Evolutionary conservation across 2,113 vertebrate species (phyloP), one percentile per base, ranked within the genome.

Genomic region (Delphinus delphis): DNA sequence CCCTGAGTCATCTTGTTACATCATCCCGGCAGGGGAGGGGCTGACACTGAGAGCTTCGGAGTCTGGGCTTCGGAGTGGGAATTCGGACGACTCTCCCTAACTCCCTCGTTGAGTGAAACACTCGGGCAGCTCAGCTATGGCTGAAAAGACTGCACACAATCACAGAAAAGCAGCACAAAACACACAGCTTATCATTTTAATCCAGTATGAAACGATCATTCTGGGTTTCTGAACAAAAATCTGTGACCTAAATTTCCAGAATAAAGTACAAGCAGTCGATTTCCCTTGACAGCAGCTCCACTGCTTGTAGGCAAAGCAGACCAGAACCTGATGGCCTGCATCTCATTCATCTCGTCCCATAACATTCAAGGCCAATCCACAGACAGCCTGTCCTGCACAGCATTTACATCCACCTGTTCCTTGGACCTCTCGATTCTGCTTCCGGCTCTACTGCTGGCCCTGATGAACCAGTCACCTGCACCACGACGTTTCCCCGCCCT

Each of bases 151-250:
- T 76, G 38, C 21, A 58, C 8, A 26, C 17, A 26, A 96, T 58
- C 36, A 77, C 71, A 87, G 38, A 88, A 60, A n/a, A 83, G 73
- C 12, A 88, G 93, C 85, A 71, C 63, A 88, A 87, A 96, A 65
- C 2, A 36, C 62, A 94, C 36, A 21, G 44, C 38, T 93, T 36
- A 84, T 50, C 65, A 38, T 25, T 50, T 58, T 47, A 84, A 94
- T 58, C 82, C 41, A 80, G 47, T n/a, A 67, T 17, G 9, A 85
- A 44, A 96, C 33, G 28, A 11, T 82, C 70, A 33, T 15, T 62
- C 36, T 58, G 74, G 58, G 25, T 41, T 82, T 89, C 55, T 17
- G 50, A 28, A 65, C 62, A 76, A 65, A 93, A 92, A 53, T 21
- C 38, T 60, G 33, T 31, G 38, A 80, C 21, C 36, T 25, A 65